These are phyloP conservation scores for Eulemur coronatus DNA, from an alignment of 2,797 vertebrate genomes.

Conservation along the genomic window DNA sequence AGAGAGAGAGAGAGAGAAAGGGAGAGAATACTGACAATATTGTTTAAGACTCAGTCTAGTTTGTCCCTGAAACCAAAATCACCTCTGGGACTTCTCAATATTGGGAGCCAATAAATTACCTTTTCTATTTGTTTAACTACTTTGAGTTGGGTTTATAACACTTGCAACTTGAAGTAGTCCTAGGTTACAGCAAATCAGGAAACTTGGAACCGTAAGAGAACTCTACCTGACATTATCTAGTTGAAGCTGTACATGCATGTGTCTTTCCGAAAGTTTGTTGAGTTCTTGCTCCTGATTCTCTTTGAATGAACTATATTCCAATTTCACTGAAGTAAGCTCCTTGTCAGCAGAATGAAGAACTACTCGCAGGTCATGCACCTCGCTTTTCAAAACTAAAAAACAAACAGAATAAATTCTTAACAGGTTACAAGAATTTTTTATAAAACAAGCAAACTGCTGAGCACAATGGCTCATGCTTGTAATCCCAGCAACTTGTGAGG, in stretches of 20 bases:
- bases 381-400: conserved; percentile 90
- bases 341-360: conserved; percentile 96
- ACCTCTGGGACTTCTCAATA: neutral
- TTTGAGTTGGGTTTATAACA: neutral
- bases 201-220: neutral
- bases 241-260: conserved; percentile 92
- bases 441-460: neutral
- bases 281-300: conserved; percentile 90
- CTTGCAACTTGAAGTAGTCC: neutral
- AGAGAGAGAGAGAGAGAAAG: neutral
- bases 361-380: conserved; percentile 92
- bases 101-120: neutral
- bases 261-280: conserved; percentile 88
- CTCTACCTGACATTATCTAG: conserved; percentile 93
- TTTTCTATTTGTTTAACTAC: neutral
- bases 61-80: neutral
- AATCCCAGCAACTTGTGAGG: neutral
- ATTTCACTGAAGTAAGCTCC: conserved; percentile 88
- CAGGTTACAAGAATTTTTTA: neutral
- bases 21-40: neutral
- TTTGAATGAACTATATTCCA: conserved; percentile 84
- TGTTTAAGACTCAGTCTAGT: neutral
- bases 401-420: conserved; percentile 1
- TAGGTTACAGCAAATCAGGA: neutral
- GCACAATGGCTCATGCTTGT: neutral